Evolutionary conservation across 1,140 invertebrate species (phyloP).

Genomic region (Fopius arisanus): DNA sequence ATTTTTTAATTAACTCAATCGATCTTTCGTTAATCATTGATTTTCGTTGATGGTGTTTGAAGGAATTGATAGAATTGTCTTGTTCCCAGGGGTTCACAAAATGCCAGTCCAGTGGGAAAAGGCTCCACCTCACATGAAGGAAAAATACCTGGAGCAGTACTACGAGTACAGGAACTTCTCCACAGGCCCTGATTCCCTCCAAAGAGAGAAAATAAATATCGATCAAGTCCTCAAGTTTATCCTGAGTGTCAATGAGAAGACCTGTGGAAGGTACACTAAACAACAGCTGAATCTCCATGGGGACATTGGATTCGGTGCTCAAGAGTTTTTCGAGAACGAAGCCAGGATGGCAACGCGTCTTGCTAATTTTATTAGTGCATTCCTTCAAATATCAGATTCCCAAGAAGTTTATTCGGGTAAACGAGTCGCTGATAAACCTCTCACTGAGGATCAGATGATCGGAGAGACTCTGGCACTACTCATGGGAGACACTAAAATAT

Average conservation of each 20-base stretch:
- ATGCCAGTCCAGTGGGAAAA: conserved; percentile 80
- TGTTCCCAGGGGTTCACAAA: conserved; percentile 78
- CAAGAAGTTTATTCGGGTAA: conserved; percentile 94
- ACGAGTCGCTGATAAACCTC: conserved; percentile 83
- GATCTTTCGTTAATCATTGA: no score
- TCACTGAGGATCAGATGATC: conserved; percentile 94
- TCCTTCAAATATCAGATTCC: conserved; percentile 91
- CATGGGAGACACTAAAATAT: conserved; percentile 89
- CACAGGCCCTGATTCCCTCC: conserved; percentile 70
- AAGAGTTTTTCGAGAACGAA: conserved; percentile 92
- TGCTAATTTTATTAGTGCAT: conserved; percentile 94
- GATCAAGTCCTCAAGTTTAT: conserved; percentile 82
- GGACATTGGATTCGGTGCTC: conserved; percentile 84
- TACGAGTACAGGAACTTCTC: conserved; percentile 77
- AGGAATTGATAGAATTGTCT: conserved; percentile 29
- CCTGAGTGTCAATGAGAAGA: conserved; percentile 73
- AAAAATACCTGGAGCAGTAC: conserved; percentile 77
- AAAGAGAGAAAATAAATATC: conserved; percentile 75
- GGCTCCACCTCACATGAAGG: conserved; percentile 72
- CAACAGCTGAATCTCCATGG: conserved; percentile 81
- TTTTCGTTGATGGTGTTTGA: no score
- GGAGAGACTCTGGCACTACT: conserved; percentile 91
- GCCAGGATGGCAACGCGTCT: conserved; percentile 93
- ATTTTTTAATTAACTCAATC: no score
- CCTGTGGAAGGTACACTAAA: conserved; percentile 75